Evolutionary conservation across 2,113 vertebrate species (phyloP), one percentile per base, ranked within the genome.

Genomic region (Nannobrachium achirus): DNA sequence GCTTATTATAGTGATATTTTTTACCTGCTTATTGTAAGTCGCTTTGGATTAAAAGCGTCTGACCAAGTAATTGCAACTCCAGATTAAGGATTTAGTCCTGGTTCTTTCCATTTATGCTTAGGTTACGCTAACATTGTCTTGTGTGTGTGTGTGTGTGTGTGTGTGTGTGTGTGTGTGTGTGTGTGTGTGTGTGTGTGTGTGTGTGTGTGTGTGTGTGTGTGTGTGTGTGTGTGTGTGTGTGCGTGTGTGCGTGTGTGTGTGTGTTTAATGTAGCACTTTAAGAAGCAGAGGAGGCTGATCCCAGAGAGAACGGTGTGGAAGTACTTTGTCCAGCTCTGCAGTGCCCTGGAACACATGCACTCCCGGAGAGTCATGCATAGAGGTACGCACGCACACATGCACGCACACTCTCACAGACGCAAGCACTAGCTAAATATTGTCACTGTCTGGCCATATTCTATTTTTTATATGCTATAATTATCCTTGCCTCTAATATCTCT

Each of bases 271-370:
- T 87, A 99, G 98, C 96, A 99, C 92, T 99, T 99, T 91, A 99
- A 99, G 93, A 99, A 98, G 76, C 96, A 98, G 81, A 96, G 95
- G 91, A 92, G 97, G 74, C 89, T 98, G 77, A 99, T 99, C 81
- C 97, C 97, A 13, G 98, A 99, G 87, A 95, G 95, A 86, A 98
- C 98, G 0, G 97, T 99, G 66, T 99, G 98, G 97, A 99, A 98
- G 82, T 99, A 99, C 88, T 99, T 99, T 80, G 97, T 99, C 75
- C 98, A 99, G 86, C 95, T 99, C 55, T 99, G 97, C 94, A 98
- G 97, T 55, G 98, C 97, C 0, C 84, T 98, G 86, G 96, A 99
- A 75, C 98, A 99, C 53, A 98, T 99, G 98, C 98, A 99, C 84
- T 99, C 97, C 63, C 93, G 97, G 20, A 94, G 96, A 72, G 96